Conservation (phyloP, 2,113 vertebrate genomes). For the Platysternon megacephalum region DNA sequence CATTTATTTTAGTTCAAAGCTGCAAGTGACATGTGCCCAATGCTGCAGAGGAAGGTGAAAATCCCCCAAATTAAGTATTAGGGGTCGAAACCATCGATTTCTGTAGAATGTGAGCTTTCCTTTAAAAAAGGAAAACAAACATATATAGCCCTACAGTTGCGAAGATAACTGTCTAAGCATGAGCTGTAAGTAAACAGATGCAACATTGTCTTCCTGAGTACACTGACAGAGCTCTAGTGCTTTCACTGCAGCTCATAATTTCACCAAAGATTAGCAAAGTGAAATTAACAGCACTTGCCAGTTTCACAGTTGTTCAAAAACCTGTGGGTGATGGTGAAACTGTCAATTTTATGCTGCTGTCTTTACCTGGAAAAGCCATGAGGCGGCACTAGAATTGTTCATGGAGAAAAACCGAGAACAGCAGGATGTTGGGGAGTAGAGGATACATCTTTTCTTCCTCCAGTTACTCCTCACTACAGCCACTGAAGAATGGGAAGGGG, state of each 20-base stretch:
- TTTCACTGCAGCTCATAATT: background rate
- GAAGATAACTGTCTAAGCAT: background rate
- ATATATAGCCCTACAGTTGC: background rate
- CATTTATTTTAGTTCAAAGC: too few species aligned
- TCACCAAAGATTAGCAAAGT: background rate
- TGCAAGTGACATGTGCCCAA: too few species aligned
- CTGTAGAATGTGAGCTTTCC: background rate
- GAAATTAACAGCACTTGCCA: background rate
- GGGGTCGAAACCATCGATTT: background rate
- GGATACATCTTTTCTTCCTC: background rate
- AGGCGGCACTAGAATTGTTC: background rate
- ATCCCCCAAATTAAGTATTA: background rate
- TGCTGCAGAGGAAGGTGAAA: too few species aligned
- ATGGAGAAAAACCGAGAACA: background rate
- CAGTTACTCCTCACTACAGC: background rate
- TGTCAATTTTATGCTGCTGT: slow-evolving; percentile 25
- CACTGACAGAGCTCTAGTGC: background rate
- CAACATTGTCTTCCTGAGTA: background rate
- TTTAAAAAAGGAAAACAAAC: background rate
- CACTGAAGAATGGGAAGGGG: background rate
- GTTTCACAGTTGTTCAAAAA: background rate
- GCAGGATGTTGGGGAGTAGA: background rate
- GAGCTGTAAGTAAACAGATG: background rate
- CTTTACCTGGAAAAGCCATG: background rate
- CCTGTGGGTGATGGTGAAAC: background rate